A percentile compares a stretch with the other conserved stretches of the same genome.
These are phyloP conservation scores for Heliornis fulica DNA, from an alignment of 2,113 vertebrate genomes.

Conservation along the genomic window DNA sequence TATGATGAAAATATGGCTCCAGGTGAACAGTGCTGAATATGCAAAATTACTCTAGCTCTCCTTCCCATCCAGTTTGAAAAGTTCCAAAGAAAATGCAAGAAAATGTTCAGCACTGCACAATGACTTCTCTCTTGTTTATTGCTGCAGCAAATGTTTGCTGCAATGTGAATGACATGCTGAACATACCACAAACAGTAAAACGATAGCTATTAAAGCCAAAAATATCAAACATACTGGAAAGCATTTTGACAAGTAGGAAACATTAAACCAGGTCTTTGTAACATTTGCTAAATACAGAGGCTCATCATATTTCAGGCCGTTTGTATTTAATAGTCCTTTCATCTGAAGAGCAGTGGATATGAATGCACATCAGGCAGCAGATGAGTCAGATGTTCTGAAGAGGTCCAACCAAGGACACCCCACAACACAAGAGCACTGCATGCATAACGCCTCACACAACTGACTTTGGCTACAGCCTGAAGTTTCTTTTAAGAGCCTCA, in stretches of 20 bases:
- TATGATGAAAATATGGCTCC: background rate
- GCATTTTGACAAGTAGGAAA: conserved; percentile 43
- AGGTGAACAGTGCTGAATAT: background rate
- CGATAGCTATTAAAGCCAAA: background rate
- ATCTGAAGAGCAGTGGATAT: conserved; percentile 28
- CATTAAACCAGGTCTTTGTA: conserved; percentile 33
- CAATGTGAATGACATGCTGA: conserved; percentile 10
- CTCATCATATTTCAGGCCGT: conserved; percentile 33
- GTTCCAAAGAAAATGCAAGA: no score
- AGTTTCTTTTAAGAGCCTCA: background rate
- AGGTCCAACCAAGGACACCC: conserved; percentile 42
- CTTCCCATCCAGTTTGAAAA: background rate
- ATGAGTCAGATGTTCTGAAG: conserved; percentile 57
- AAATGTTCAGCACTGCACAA: background rate
- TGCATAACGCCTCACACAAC: background rate
- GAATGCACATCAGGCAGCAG: conserved; percentile 40
- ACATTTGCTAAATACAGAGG: conserved; percentile 44
- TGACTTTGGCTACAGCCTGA: background rate
- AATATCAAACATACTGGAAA: conserved; percentile 31
- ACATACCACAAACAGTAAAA: conserved; percentile 27
- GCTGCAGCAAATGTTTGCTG: conserved; percentile 10
- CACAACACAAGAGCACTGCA: background rate
- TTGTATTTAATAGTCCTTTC: conserved; percentile 59
- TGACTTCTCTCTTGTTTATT: background rate
- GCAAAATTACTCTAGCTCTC: background rate